phyloP scores from a whole-genome alignment of 1,140 invertebrate genomes.

The Drosophila biarmipes region DNA sequence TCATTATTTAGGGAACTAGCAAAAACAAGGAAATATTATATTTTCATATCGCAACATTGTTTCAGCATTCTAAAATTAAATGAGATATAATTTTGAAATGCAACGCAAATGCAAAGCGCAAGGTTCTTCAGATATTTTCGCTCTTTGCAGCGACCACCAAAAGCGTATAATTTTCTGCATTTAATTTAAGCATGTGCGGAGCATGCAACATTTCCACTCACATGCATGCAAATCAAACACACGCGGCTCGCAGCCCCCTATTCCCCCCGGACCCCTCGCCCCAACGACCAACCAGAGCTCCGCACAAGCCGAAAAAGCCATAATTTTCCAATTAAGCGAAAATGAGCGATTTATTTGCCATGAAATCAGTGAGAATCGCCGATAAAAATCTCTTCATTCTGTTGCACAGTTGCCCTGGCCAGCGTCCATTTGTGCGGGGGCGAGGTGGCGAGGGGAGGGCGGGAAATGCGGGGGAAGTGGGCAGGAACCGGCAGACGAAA shows the following conservation, averaged over 20 bases:
- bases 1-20: no score
- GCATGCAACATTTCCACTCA: conserved; percentile 44
- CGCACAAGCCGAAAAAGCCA: conserved; percentile 76
- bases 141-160: conserved; percentile 14
- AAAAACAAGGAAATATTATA: neutral
- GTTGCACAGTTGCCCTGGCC: conserved; percentile 56
- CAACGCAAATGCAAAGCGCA: conserved; percentile 6
- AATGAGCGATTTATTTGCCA: conserved; percentile 85
- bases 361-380: conserved; percentile 85
- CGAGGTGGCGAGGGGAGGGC: neutral
- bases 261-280: neutral
- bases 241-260: neutral
- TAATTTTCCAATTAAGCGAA: conserved; percentile 85
- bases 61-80: conserved; percentile 35
- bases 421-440: conserved; percentile 33
- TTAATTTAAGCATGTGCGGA: conserved; percentile 33
- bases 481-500: conserved; percentile 19
- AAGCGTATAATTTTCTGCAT: conserved; percentile 36
- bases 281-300: conserved; percentile 16
- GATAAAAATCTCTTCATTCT: conserved; percentile 85
- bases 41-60: conserved; percentile 9
- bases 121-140: conserved; percentile 10
- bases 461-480: conserved; percentile 13
- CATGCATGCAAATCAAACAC: conserved; percentile 46
- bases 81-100: conserved; percentile 21